Evolutionary conservation across 1,140 invertebrate species (phyloP), one percentile per base, ranked within the genome.

Genomic region (Drosophila miranda): DNA sequence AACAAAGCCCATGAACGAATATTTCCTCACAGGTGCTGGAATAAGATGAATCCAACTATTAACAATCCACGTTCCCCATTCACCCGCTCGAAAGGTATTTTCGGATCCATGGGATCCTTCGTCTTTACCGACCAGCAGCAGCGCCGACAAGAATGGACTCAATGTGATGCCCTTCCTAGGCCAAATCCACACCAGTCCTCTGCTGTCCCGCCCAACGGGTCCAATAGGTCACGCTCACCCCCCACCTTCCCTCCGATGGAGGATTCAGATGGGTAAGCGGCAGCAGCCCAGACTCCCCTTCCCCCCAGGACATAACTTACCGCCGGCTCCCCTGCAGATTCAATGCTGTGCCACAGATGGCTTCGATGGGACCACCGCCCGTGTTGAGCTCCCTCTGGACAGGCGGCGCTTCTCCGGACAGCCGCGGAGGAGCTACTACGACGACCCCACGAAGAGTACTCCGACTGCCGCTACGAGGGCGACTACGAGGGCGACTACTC

Each of bases 31-130:
- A 38, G 34, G 3, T 21, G 1, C 11, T 11, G 19, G 0, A 53
- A 41, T 6, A 11, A 8, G 6, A 38, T 42, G 14, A 34, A 50
- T n/a, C 3, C 9, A 26, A 3, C 11, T 48, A 86, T 84, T 68
- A 68, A 86, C 11, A 81, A 86, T 8, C 81, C 69, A 41, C 81
- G 81, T 21, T 86, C 63, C 7, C 73, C 81, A 2, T 86, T 75
- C 41, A 75, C 77, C 14, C 59, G 44, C 3, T 46, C 60, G 11
- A 26, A 34, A 7, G 46, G 71, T 19, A 57, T 34, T 16, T 74
- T 74, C 7, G 71, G 71, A 3, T 57, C 59, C n/a, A 3, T 38
- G 9, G 50, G 41, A 7, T 41, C 34, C 26, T 74, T 67, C 7
- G 59, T 75, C 16, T 62, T 86, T 6, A 80, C 77, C 50, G 34